These are phyloP conservation scores for Amorpha juglandis DNA, from an alignment of 2,888 invertebrate genomes.

Conservation along the genomic window DNA sequence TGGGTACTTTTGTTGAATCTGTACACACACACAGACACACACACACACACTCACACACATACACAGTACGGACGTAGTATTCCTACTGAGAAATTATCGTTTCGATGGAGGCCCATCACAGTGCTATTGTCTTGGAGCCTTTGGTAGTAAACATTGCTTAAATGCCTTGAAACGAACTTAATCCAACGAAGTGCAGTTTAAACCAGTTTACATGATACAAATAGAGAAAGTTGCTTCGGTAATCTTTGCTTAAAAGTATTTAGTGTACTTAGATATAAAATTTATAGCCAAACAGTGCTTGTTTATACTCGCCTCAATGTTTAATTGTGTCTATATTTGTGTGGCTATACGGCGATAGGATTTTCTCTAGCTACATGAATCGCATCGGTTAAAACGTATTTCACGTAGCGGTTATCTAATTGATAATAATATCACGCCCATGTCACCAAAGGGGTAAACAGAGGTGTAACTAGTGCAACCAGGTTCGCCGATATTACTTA, in stretches of 20 bases:
- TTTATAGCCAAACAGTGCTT: neutral
- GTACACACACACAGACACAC: neutral
- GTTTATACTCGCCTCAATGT: neutral
- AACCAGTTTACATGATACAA: conserved; percentile 10
- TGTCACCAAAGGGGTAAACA: too few species aligned
- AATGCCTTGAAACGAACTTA: conserved; percentile 7
- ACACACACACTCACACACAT: neutral
- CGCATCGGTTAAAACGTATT: too few species aligned
- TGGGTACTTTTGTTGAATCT: too few species aligned
- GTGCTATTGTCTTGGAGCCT: conserved; percentile 16
- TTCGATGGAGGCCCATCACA: conserved; percentile 2
- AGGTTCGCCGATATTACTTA: too few species aligned
- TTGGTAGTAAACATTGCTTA: neutral
- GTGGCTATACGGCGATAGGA: too few species aligned
- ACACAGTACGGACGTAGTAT: neutral
- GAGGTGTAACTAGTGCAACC: too few species aligned
- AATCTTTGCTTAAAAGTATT: too few species aligned
- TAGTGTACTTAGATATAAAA: too few species aligned
- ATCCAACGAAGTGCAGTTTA: conserved; percentile 5
- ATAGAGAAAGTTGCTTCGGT: conserved; percentile 2
- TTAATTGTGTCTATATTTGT: too few species aligned
- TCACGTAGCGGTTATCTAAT: too few species aligned
- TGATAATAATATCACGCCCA: too few species aligned
- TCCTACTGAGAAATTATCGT: neutral
- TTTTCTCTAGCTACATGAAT: too few species aligned